These are phyloP conservation scores for Planiliza haematocheilus DNA, from an alignment of 2,113 vertebrate genomes.

Conservation along the genomic window DNA sequence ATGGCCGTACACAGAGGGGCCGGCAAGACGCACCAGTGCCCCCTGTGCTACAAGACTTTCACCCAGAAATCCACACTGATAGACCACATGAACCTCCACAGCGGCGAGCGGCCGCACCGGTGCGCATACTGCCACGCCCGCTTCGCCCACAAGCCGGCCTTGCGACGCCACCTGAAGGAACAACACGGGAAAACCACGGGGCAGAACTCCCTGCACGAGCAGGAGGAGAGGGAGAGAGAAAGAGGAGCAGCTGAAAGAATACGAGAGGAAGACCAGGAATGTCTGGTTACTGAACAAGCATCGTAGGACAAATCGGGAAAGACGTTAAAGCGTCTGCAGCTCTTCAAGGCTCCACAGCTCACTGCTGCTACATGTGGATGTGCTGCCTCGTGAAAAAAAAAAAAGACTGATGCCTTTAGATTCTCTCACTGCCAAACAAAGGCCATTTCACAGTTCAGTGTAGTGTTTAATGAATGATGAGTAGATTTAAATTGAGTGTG, in stretches of 20 bases:
- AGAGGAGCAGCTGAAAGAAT: conserved; percentile 34
- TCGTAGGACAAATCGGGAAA: conserved; percentile 24
- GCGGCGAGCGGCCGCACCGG: conserved; percentile 89
- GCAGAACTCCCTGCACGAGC: conserved; percentile 90
- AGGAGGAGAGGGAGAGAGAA: conserved; percentile 77
- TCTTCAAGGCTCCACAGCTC: background rate
- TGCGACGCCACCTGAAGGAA: conserved; percentile 93
- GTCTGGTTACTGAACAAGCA: conserved; percentile 46
- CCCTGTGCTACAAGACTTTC: conserved; percentile 93
- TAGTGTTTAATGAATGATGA: no score
- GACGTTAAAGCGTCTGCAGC: no score
- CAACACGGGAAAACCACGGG: conserved; percentile 94
- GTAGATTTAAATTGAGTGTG: no score
- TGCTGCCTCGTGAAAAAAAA: background rate
- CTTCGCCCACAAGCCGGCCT: conserved; percentile 94
- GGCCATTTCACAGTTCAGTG: background rate
- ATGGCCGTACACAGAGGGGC: conserved; percentile 91
- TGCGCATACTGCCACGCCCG: conserved; percentile 93
- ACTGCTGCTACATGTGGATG: background rate
- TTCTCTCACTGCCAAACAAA: conserved; percentile 38
- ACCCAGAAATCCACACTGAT: conserved; percentile 94
- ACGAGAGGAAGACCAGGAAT: conserved; percentile 64
- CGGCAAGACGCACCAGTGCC: conserved; percentile 89
- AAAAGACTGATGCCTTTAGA: conserved; percentile 45
- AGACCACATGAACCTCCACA: conserved; percentile 97